phyloP scores from a whole-genome alignment of 2,888 invertebrate genomes.

The Meganola albula region DNA sequence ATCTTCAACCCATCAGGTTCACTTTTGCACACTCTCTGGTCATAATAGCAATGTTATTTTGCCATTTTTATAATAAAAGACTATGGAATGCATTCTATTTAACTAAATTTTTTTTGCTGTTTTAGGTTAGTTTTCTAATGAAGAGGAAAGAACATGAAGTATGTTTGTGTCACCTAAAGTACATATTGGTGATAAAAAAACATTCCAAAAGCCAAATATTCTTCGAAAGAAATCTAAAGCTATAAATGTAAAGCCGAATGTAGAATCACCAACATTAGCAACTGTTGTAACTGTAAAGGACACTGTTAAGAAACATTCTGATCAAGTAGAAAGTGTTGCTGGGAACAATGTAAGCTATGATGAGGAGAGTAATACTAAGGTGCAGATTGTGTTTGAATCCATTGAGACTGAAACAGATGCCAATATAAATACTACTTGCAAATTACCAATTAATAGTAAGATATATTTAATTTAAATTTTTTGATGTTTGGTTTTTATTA shows the following conservation, averaged over 20 bases:
- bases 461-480: neutral
- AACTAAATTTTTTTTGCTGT: too few species aligned
- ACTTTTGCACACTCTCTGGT: too few species aligned
- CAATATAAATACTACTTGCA: slow-evolving; percentile 14
- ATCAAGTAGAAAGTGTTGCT: too few species aligned
- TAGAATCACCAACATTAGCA: slow-evolving; percentile 28
- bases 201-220: slow-evolving; percentile 66
- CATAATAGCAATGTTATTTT: too few species aligned
- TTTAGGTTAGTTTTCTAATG: slow-evolving; percentile 20
- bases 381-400: slow-evolving; percentile 9
- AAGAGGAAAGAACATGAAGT: slow-evolving; percentile 24
- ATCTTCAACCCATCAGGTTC: too few species aligned
- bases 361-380: slow-evolving; percentile 14
- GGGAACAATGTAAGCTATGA: too few species aligned
- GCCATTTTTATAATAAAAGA: too few species aligned
- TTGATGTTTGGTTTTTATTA: neutral
- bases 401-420: slow-evolving; percentile 22
- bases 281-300: slow-evolving; percentile 10
- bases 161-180: slow-evolving; percentile 60
- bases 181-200: slow-evolving; percentile 45
- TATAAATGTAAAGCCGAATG: slow-evolving; percentile 21
- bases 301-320: neutral
- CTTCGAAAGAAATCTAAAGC: slow-evolving; percentile 50
- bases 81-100: too few species aligned
- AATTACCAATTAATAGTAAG: slow-evolving; percentile 14